Evolutionary conservation across 2,113 vertebrate genomes (phyloP), one percentile per base, ranked within the genome.

Genomic region (Leptobrachium ailaonicum): DNA sequence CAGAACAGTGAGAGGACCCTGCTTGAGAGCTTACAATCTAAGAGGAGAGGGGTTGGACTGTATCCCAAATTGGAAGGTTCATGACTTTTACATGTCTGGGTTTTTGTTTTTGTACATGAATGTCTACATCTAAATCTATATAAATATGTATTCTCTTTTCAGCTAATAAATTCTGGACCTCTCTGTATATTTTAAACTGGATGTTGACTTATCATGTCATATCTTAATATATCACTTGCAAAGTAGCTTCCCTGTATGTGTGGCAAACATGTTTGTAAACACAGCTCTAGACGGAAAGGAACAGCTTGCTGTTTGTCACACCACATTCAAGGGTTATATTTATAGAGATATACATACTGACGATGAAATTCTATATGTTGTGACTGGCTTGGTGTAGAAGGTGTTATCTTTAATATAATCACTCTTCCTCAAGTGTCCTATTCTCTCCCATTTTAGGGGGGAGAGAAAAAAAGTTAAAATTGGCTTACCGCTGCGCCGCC

Each of bases 361-460:
- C 58, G 66, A 62, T 20, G 53, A 42, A 77, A 70, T 62, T 14
- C 12, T 58, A 70, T 47, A 69, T 70, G 76, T 77, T 77, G 66
- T 70, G 76, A 77, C 76, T 71, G 50, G 54, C 45, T 77, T 42
- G 56, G 50, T 53, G 60, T 45, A 72, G 70, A 56, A 66, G 58
- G 60, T 73, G 70, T 64, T 72, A 67, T 80, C 41, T 66, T 66
- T 72, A 40, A 50, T 64, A 56, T 71, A 66, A 73, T 73, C 9
- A 32, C 41, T 44, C 14, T 42, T 53, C 47, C 67, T 50, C 20
- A 73, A 73, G 42, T 73, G 63, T 73, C 70, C 45, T 40, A n/a
- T 43, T 83, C 82, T 77, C 54, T 80, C 81, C 44, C 66, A 64
- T 85, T 84, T 80, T 82, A 4, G 2, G 47, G 4, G 11, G 3